A percentile compares a stretch with the other conserved stretches of the same genome.
These are phyloP conservation scores for Hemithea aestivaria DNA, from an alignment of 2,888 invertebrate species.

Conservation along the genomic window DNA sequence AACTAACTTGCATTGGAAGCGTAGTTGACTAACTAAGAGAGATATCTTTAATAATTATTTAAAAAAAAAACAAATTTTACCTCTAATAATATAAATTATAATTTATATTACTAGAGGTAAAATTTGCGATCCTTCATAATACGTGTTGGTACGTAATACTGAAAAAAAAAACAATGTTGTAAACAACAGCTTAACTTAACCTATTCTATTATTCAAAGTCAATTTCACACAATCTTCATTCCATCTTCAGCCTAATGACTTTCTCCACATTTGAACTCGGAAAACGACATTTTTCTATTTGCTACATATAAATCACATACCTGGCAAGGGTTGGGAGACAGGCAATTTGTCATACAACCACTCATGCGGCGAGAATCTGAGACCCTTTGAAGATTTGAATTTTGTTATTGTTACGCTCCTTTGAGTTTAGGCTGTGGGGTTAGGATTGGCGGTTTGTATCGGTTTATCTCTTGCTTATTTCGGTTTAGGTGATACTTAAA, in stretches of 20 bases:
- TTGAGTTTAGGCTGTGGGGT: slow-evolving; percentile 5
- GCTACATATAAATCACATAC: slow-evolving; percentile 71
- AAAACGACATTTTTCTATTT: slow-evolving; percentile 51
- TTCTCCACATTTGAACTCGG: slow-evolving; percentile 7
- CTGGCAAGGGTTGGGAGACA: slow-evolving; percentile 66
- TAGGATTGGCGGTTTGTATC: slow-evolving; percentile 1
- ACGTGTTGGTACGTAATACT: no score
- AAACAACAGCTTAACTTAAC: background rate
- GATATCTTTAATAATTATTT: no score
- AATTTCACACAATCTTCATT: slow-evolving; percentile 12
- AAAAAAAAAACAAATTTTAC: no score
- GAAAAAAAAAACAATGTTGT: no score
- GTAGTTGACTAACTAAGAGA: no score
- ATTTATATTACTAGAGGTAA: no score
- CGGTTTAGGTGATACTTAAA: no score
- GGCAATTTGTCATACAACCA: slow-evolving; percentile 72
- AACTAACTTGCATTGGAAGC: no score
- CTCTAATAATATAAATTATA: no score
- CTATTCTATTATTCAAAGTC: slow-evolving; percentile 7
- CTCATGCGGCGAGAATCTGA: slow-evolving; percentile 59
- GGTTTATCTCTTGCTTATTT: background rate
- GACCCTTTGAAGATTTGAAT: slow-evolving; percentile 55
- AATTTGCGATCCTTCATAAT: no score
- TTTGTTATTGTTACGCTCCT: slow-evolving; percentile 32
- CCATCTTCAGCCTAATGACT: slow-evolving; percentile 17